Evolutionary conservation across 2,113 vertebrate species (phyloP).

Genomic region (Suncus etruscus): DNA sequence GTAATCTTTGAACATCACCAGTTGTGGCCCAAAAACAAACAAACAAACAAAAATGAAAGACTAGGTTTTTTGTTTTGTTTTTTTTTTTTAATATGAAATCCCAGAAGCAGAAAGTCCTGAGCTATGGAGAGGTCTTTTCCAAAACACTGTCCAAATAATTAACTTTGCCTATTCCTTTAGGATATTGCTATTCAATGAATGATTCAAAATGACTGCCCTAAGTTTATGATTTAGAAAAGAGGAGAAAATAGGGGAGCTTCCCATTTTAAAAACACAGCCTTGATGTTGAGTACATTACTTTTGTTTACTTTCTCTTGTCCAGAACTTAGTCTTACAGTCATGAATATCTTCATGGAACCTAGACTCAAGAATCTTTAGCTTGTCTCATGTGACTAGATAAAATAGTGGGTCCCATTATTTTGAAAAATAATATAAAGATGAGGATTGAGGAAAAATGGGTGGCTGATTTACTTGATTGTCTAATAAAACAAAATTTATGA

Average conservation of each 20-base stretch:
- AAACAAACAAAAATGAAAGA: not conserved
- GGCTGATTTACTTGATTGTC: not conserved
- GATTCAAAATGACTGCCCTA: not conserved
- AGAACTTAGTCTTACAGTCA: not conserved
- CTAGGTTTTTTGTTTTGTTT: not conserved
- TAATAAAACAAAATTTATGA: not conserved
- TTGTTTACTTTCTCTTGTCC: not conserved
- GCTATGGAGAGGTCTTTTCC: not conserved
- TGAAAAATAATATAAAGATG: not conserved
- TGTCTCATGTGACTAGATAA: not conserved
- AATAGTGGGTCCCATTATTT: constrained; percentile 29
- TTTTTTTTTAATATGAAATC: not conserved
- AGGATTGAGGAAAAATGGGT: not conserved
- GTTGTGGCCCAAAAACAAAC: too few species aligned
- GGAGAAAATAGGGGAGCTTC: not conserved
- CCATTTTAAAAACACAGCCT: constrained; percentile 1
- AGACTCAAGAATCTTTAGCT: not conserved
- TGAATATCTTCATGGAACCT: not conserved
- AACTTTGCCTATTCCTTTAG: not conserved
- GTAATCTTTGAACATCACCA: too few species aligned
- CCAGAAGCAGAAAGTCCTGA: not conserved
- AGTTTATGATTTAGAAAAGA: not conserved
- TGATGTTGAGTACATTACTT: not conserved
- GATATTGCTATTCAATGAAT: not conserved
- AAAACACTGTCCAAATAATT: not conserved